Conservation (phyloP, 1,140 invertebrate species). For the Drosophila watanabei region DNA sequence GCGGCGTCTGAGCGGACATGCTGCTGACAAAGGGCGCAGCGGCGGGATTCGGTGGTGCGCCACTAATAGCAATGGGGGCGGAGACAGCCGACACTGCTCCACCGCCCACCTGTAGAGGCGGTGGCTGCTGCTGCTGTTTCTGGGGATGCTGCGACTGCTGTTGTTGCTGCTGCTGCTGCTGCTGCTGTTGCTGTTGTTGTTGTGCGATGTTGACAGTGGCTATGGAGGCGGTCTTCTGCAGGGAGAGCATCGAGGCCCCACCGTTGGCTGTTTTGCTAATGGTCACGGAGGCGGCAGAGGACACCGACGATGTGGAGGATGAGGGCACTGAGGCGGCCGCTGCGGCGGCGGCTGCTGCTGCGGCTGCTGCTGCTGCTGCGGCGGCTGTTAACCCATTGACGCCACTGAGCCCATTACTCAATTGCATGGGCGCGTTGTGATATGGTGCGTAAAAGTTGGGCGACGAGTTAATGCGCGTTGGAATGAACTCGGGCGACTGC, state of each 20-base stretch:
- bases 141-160: conserved; percentile 54
- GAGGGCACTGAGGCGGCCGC: conserved; percentile 46
- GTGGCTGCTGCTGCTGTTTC: conserved; percentile 56
- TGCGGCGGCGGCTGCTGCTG: conserved; percentile 54
- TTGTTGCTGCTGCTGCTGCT: conserved; percentile 47
- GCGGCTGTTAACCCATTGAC: conserved; percentile 77
- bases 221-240: conserved; percentile 72
- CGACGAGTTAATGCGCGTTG: conserved; percentile 84
- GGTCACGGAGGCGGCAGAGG: conserved; percentile 47
- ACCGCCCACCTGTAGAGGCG: conserved; percentile 32
- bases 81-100: conserved; percentile 43
- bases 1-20: conserved; percentile 73
- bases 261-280: conserved; percentile 70
- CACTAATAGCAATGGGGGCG: conserved; percentile 72
- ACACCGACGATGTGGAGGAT: conserved; percentile 54
- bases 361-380: conserved; percentile 64
- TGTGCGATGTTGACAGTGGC: conserved; percentile 69
- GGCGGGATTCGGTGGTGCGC: conserved; percentile 69
- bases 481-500: conserved; percentile 86
- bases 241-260: conserved; percentile 69
- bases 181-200: conserved; percentile 61
- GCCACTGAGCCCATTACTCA: conserved; percentile 79
- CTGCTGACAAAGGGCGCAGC: conserved; percentile 69
- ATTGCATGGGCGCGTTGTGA: conserved; percentile 65
- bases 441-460: conserved; percentile 84